Evolutionary conservation across 2,797 vertebrate species (phyloP), one percentile per base, ranked within the genome.

Genomic region (Smutsia gigantea): DNA sequence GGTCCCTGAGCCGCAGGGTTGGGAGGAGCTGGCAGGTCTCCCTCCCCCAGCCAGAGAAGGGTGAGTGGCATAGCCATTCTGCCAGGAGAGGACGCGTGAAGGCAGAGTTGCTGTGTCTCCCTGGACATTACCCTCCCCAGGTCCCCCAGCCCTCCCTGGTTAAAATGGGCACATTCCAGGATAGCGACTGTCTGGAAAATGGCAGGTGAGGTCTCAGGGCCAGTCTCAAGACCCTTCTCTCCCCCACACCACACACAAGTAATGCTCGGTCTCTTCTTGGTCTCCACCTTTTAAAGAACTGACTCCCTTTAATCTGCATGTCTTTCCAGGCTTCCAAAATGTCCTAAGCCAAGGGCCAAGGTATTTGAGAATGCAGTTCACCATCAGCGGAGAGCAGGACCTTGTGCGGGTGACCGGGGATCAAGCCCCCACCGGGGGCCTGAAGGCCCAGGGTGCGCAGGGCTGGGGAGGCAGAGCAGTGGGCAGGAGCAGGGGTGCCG

Each of bases 331-430:
- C 46, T 87, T 49, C 71, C 31, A 8, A 61, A 42, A 51, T 53
- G 59, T 64, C 71, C 78, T 91, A 61, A 93, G 61, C 42, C 88
- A 82, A 85, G 57, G 39, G 17, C 53, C n/a, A 66, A 61, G 42
- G 53, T 57, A 19, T 29, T 19, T 84, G 46, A 96, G 79, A 59
- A n/a, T n/a, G 46, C 21, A 27, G 7, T 8, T 15, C 34, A 49
- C 27, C 18, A 5, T 34, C 29, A 55, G 27, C 53, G 79, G 55
- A 93, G 25, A 71, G 42, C 71, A 72, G 18, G 39, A 29, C 13
- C 49, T 61, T 49, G 2, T 18, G 55, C 39, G 21, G 53, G n/a
- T 9, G 55, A 17, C 21, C 42, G 46, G 42, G 90, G 39, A 39
- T 4, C 19, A 64, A 42, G 66, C 7, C 11, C 27, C 49, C 27